Percentiles rank a stretch among this genome's conserved stretches.
Conservation (phyloP, 2,113 vertebrate species). For the Aramus guarauna region DNA sequence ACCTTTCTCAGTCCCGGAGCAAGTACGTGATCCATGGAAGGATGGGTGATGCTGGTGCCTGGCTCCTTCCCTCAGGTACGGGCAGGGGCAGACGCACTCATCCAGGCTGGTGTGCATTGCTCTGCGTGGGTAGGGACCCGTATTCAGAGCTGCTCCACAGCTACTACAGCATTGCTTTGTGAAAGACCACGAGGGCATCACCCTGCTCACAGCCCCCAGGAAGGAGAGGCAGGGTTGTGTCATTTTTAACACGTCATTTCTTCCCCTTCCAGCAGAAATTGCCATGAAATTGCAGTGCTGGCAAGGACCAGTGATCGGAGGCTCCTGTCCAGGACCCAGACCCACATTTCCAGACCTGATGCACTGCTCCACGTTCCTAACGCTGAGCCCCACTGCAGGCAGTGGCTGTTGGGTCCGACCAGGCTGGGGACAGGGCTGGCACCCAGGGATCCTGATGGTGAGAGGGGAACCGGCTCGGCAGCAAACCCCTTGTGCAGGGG, state of each 20-base stretch:
- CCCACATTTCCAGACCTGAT: fast-evolving
- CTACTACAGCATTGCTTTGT: background rate
- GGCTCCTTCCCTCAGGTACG: background rate
- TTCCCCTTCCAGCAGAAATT: background rate
- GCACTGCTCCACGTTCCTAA: background rate
- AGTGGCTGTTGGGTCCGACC: background rate
- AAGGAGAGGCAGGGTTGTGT: background rate
- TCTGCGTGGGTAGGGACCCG: background rate
- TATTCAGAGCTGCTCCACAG: background rate
- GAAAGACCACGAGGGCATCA: background rate
- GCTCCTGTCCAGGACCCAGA: background rate
- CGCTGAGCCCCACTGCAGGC: background rate
- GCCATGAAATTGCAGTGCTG: background rate
- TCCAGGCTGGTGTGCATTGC: background rate
- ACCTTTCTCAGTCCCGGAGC: background rate
- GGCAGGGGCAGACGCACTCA: background rate
- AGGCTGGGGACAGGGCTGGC: background rate
- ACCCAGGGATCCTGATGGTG: no score
- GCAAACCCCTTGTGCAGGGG: background rate
- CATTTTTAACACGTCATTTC: background rate
- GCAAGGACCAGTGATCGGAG: fast-evolving
- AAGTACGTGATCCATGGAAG: background rate
- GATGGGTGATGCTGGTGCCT: background rate
- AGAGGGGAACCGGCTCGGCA: background rate
- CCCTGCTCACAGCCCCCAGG: background rate